Evolutionary conservation across 2,797 vertebrate species (phyloP).

Genomic region (Brachyalestes nurse): DNA sequence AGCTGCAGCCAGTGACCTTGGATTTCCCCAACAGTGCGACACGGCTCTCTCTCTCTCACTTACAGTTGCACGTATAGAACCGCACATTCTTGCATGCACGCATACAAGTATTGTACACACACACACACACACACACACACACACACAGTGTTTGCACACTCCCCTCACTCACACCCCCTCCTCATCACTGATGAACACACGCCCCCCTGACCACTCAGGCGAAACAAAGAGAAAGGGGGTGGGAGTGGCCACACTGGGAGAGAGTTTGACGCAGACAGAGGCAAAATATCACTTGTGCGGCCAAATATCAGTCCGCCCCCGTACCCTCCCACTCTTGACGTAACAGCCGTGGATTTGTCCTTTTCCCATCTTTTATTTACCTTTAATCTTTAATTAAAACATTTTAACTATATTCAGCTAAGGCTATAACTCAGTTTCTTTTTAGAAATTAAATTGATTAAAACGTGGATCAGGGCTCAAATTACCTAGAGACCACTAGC

Average conservation of each 20-base stretch:
- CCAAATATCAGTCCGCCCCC: constrained; percentile 3
- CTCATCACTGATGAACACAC: constrained; percentile 45
- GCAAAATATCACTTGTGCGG: constrained; percentile 32
- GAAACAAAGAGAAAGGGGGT: constrained; percentile 40
- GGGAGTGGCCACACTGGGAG: constrained; percentile 21
- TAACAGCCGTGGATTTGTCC: background rate
- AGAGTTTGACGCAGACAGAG: background rate
- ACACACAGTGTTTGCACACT: constrained; percentile 22
- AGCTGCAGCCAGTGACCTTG: constrained; percentile 61
- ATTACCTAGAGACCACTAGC: too few species aligned
- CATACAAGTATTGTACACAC: constrained; percentile 24
- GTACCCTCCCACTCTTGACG: background rate
- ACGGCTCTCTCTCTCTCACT: constrained; percentile 32
- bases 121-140: constrained; percentile 31
- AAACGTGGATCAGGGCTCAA: too few species aligned
- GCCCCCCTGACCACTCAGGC: constrained; percentile 52
- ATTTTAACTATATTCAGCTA: too few species aligned
- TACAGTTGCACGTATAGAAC: background rate
- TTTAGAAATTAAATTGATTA: too few species aligned
- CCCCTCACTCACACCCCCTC: constrained; percentile 14
- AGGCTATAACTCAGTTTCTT: too few species aligned
- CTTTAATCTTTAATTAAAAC: background rate
- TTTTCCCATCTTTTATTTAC: background rate
- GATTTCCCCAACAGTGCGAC: constrained; percentile 52
- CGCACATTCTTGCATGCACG: background rate